These are phyloP conservation scores for Psococerastis gibbosa DNA, from an alignment of 2,888 invertebrate genomes.

Conservation along the genomic window DNA sequence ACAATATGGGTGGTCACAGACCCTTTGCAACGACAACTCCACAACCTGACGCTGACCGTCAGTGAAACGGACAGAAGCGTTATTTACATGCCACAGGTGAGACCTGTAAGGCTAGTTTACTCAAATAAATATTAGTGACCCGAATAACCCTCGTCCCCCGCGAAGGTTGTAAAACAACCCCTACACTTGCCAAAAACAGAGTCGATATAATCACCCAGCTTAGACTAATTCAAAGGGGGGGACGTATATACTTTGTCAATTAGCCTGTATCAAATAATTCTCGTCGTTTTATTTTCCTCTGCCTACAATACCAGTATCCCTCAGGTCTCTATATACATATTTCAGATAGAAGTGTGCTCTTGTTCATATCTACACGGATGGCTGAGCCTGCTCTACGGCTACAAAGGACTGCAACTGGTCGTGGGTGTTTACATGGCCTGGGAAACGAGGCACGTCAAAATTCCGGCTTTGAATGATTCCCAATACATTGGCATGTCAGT, in stretches of 20 bases:
- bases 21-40: constrained; percentile 69
- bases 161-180: not conserved
- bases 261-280: too few species aligned
- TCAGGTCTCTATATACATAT: too few species aligned
- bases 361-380: constrained; percentile 76
- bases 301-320: too few species aligned
- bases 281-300: too few species aligned
- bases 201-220: not conserved
- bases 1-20: constrained; percentile 70
- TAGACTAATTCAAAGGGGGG: too few species aligned
- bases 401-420: constrained; percentile 70
- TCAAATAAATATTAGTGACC: constrained; percentile 1
- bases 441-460: constrained; percentile 84
- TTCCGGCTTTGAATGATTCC: constrained; percentile 80
- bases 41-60: constrained; percentile 64
- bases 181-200: not conserved
- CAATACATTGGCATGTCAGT: constrained; percentile 87
- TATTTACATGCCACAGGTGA: constrained; percentile 68
- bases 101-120: not conserved
- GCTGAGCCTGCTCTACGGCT: constrained; percentile 76
- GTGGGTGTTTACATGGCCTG: constrained; percentile 92
- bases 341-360: constrained; percentile 72
- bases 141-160: not conserved
- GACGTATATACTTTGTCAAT: too few species aligned
- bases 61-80: constrained; percentile 58